Base-by-base conservation (phyloP, 2,888 invertebrate species). In the Trachelus troglodyta region DNA sequence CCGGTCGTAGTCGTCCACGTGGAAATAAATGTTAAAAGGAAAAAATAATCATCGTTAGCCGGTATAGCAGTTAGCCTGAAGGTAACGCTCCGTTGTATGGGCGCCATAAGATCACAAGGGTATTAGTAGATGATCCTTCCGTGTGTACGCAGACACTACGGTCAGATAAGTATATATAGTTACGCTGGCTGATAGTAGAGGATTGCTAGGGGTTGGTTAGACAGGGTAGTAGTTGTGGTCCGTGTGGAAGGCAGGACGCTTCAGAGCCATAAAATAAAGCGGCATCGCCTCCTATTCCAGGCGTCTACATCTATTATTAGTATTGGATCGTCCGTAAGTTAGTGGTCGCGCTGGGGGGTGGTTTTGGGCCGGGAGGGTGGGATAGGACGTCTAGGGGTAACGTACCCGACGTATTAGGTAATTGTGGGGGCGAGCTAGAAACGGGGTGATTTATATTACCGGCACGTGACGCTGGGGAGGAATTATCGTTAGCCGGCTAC, bases 361-460 rank as follows among this genome's bases (percentile, higher is more conserved):
- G 37, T 33, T 81, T 81, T 78, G 71, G 56, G 78, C 79, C 77
- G 79, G 78, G 81, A 79, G 81, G 81, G 81, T 75, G 69, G 74
- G 34, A 69, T 31, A 37, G 71, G 73, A 84, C 82, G 85, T 87
- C 86, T 84, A 80, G 86, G 87, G 87, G 85, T 86, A 87, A 86
- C 85, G 86, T 83, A 85, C 84, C 87, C 85, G 85, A 85, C 87
- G 86, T 88, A 88, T 89, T 88, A 89, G 88, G 87, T 88, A 89
- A 89, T 89, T 88, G 87, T 82, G 87, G 85, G 85, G 86, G 87
- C 81, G 85, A 86, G 85, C 82, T 79, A 78, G 82, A 81, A 81
- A 81, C 83, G 76, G 83, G 87, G 87, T 90, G 90, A 90, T 90
- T 90, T 89, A 90, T 90, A 89, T 89, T 87, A 86, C 86, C 80